Base-by-base conservation (phyloP, 2,113 vertebrate genomes). In the Daubentonia madagascariensis region DNA sequence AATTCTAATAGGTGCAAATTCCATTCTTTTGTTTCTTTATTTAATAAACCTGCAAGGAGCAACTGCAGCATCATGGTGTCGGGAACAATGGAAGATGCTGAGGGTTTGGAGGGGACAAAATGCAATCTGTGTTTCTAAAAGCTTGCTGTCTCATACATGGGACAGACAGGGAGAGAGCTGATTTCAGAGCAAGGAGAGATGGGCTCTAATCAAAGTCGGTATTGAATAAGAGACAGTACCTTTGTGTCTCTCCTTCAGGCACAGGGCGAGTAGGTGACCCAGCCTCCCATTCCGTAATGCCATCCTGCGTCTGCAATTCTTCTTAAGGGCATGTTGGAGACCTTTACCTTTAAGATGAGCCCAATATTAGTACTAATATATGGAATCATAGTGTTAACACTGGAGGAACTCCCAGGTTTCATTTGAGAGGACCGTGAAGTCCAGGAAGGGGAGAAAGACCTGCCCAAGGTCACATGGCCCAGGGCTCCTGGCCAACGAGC, bases 271-370 rank as follows among this genome's bases (percentile, higher is more conserved):
- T n/a, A 45, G 37, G 13, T 18, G 16, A 57, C 75, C 57, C 1
- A 1, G 20, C 28, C 30, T 35, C 30, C n/a, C 8, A 0, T 1
- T 10, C 30, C 23, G 18, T 20, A 12, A 0, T 35, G 17, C 73
- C 89, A 67, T 35, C 6, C 23, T 94, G 14, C n/a, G 40, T 87
- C 75, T 81, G 37, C 67, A 91, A 40, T 72, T 83, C 54, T 68
- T 87, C 48, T 48, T 70, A 73, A 81, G 59, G 61, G 22, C 32
- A 6, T 79, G 54, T 1, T 25, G 35, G 85, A 85, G 37, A 43
- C n/a, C 13, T 16, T 63, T n/a, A 37, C 12, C 17, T 89, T 23
- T 85, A 37, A 73, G n/a, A 73, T 17, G 54, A 85, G 67, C 40
- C 79, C 30, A 81, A 2, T 12, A 30, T 61, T 54, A 20, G 3